These are phyloP conservation scores for Neodiprion pinetum DNA, from an alignment of 1,140 invertebrate genomes.

Conservation along the genomic window DNA sequence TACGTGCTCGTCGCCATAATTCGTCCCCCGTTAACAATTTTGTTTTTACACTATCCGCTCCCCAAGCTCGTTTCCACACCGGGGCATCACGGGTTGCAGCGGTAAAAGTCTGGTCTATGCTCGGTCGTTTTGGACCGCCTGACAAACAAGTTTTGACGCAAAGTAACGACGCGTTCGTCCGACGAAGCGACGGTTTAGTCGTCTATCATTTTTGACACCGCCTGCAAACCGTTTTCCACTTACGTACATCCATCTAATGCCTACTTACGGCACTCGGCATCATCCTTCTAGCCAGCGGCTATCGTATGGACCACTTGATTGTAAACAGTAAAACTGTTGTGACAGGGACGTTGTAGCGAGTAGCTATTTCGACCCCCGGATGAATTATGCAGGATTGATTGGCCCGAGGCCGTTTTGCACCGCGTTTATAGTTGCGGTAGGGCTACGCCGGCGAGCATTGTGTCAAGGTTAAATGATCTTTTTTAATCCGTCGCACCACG, in stretches of 20 bases:
- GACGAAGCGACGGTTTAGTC: too few relatives aligned
- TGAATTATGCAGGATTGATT: not conserved
- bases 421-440: not conserved
- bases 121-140: too few relatives aligned
- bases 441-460: not conserved
- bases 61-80: too few relatives aligned
- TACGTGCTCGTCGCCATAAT: not conserved
- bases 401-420: conserved; percentile 3
- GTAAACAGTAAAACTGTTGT: conserved; percentile 2
- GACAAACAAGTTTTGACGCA: too few relatives aligned
- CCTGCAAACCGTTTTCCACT: too few relatives aligned
- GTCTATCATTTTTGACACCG: too few relatives aligned
- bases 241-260: not conserved
- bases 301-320: not conserved
- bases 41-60: not conserved
- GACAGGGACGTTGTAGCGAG: not conserved
- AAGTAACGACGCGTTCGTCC: too few relatives aligned
- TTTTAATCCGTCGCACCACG: not conserved
- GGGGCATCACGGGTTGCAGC: too few relatives aligned
- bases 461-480: conserved; percentile 5
- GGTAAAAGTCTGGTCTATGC: too few relatives aligned
- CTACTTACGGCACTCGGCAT: not conserved
- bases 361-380: not conserved
- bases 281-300: not conserved
- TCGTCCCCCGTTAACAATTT: not conserved